Base-by-base conservation (phyloP, 2,888 invertebrate species). In the Melieria omissa region DNA sequence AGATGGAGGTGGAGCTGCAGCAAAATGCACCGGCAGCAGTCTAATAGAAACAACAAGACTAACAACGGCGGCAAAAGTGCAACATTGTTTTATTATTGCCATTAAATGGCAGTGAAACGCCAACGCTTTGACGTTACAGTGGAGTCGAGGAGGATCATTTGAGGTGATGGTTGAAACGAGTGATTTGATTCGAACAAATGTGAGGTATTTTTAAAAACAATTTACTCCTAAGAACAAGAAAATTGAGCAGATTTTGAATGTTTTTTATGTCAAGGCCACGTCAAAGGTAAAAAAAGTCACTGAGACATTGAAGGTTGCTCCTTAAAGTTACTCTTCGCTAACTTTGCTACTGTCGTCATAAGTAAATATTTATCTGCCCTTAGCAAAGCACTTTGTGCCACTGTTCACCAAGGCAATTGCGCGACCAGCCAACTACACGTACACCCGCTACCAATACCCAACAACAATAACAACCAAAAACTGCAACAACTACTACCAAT, bases 11-110 rank as follows among this genome's bases (percentile, higher is more conserved):
- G 29, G 29, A 1, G 29, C 3, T 29, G 29, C 29, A 29, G 29
- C 29, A 29, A 29, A 29, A 29, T 29, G 29, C 46, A 63, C 16
- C 14, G 46, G 42, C 55, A 55, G 44, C 65, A 42, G 42, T 29
- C 29, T 61, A 52, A 9, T 41, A 68, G 52, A 8, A 4, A n/a
- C 68, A 68, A n/a, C 29, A 52, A 14, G n/a, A 52, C n/a, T 14
- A 52, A 8, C 52, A 49, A 12, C 49, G 49, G 8, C 12, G 49
- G 49, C 49, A 12, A 12, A 8, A 49, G 29, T 29, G 9, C 49
- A 49, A 10, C 49, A 52, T 52, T 52, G 52, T 52, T 52, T 52
- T 52, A 52, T 52, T 52, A 9, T 52, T 52, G 52, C 8, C 52
- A 52, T 9, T 52, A 52, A 52, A 52, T 52, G 52, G n/a, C 52